These are phyloP conservation scores for Callorhinus ursinus DNA, from an alignment of 2,113 vertebrate species.

Conservation along the genomic window DNA sequence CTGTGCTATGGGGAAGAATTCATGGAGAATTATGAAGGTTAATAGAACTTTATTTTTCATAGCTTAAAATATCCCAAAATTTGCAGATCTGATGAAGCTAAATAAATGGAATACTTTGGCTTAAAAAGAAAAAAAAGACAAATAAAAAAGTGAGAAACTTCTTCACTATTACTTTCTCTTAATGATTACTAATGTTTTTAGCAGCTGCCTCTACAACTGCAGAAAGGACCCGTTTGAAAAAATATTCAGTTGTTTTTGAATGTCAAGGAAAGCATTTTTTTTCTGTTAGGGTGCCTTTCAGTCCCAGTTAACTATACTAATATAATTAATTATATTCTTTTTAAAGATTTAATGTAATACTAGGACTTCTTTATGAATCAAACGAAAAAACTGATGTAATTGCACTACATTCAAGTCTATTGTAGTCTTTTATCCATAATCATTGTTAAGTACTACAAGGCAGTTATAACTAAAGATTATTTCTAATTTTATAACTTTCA, in stretches of 20 bases:
- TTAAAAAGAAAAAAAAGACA: conserved; percentile 13
- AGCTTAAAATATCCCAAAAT: background rate
- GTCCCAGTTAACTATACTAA: background rate
- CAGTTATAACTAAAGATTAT: background rate
- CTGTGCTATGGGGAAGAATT: background rate
- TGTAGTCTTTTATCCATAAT: background rate
- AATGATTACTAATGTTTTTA: conserved; percentile 31
- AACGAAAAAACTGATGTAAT: background rate
- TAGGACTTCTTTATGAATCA: background rate
- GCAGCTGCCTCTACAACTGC: background rate
- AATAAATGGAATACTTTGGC: background rate
- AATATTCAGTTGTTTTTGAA: background rate
- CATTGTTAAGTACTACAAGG: background rate
- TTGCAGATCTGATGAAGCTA: conserved; percentile 24
- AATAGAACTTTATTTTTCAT: conserved; percentile 45
- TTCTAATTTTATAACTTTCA: background rate
- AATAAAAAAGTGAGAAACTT: background rate
- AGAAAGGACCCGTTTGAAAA: conserved; percentile 35
- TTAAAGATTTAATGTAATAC: background rate
- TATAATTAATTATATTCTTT: background rate
- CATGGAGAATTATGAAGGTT: background rate
- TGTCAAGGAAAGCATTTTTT: conserved; percentile 31
- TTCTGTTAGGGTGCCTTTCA: background rate
- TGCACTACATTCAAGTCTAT: background rate
- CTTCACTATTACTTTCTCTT: conserved; percentile 7